These are phyloP conservation scores for Cromileptes altivelis DNA, from an alignment of 2,113 vertebrate genomes.

Conservation along the genomic window DNA sequence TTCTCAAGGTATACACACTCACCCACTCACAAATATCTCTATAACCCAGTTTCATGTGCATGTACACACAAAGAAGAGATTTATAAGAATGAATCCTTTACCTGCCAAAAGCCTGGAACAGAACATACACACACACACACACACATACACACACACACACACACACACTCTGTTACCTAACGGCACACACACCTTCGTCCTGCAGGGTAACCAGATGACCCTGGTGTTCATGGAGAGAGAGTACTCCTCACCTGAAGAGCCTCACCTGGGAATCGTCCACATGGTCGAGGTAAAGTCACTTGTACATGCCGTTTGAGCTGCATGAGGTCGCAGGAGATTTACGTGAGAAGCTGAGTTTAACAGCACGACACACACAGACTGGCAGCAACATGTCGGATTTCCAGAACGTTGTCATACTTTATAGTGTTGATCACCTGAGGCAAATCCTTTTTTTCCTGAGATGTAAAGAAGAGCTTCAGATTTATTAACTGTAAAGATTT, in stretches of 20 bases:
- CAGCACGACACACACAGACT: not conserved
- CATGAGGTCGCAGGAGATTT: not conserved
- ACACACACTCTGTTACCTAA: not conserved
- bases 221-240: conserved; percentile 90
- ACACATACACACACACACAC: not conserved
- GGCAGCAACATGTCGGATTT: conserved; percentile 5
- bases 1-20: conserved; percentile 86
- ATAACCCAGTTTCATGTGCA: not conserved
- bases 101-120: not conserved
- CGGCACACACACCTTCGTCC: not conserved
- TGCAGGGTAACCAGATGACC: conserved; percentile 97
- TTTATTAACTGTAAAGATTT: not conserved
- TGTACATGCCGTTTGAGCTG: not conserved
- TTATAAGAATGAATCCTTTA: not conserved
- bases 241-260: conserved; percentile 87
- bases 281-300: conserved; percentile 90
- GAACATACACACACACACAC: not conserved
- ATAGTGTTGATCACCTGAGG: not conserved
- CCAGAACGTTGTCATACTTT: not conserved
- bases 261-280: conserved; percentile 87
- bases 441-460: not conserved
- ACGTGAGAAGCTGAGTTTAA: not conserved
- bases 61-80: not conserved
- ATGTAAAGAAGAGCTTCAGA: not conserved
- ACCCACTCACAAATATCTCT: not conserved